These are phyloP conservation scores for Porites rus DNA, from an alignment of 92 coral and sea anemone species.

Conservation along the genomic window DNA sequence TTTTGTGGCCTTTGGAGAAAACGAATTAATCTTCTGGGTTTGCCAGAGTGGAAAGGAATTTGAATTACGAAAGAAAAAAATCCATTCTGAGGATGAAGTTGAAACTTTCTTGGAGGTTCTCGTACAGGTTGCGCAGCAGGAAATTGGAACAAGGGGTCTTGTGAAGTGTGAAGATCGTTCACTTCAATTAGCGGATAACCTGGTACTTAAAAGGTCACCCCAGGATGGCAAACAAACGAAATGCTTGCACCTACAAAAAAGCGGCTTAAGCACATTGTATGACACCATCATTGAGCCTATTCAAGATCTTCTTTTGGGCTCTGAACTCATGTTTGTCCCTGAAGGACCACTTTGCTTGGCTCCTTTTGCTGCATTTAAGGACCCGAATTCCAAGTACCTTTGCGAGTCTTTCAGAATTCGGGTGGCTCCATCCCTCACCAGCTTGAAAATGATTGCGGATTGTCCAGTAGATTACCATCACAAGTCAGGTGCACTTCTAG, in stretches of 20 bases:
- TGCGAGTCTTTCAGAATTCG: conserved; percentile 9
- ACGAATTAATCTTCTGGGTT: conserved; percentile 8
- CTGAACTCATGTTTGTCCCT: neutral
- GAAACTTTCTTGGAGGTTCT: neutral
- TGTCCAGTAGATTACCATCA: conserved; percentile 12
- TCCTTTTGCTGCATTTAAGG: conserved; percentile 27
- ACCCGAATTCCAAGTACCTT: neutral
- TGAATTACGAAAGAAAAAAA: neutral
- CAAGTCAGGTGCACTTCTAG: neutral
- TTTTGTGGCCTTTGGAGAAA: neutral
- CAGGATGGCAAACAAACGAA: neutral
- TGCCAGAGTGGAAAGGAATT: neutral
- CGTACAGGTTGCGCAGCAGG: neutral
- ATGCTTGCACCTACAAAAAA: neutral
- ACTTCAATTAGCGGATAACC: neutral
- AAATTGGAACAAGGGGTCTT: neutral
- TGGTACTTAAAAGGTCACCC: neutral
- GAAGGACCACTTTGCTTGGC: conserved; percentile 25
- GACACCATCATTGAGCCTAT: conserved; percentile 3
- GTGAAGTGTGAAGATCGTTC: conserved; percentile 7
- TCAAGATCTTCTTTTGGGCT: neutral
- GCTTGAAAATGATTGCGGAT: neutral
- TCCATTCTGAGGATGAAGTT: neutral
- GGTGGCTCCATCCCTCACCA: neutral
- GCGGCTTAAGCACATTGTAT: neutral